phyloP scores from a whole-genome alignment of 2,888 invertebrate genomes.

The Chydorus sphaericus region DNA sequence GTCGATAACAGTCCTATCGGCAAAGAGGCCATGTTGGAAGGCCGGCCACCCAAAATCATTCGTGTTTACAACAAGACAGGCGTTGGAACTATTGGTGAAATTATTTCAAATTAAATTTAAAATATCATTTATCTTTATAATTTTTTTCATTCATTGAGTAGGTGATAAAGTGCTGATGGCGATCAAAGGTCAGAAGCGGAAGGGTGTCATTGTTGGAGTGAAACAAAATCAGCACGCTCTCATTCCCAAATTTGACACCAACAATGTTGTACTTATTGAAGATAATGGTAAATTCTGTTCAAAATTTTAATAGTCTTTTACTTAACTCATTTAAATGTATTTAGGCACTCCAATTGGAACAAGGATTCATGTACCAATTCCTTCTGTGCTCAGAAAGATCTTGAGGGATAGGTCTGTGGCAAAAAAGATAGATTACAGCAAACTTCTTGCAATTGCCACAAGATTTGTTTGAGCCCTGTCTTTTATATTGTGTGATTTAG shows the following conservation, averaged over 20 bases:
- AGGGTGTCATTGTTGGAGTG: conserved; percentile 76
- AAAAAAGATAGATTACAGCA: conserved; percentile 82
- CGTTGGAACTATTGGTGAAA: conserved; percentile 47
- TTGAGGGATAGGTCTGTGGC: conserved; percentile 61
- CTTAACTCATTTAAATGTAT: conserved; percentile 23
- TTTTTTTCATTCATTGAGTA: conserved; percentile 13
- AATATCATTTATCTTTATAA: neutral
- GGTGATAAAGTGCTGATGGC: conserved; percentile 85
- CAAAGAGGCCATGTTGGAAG: conserved; percentile 83
- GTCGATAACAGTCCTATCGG: conserved; percentile 96
- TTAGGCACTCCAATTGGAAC: conserved; percentile 66
- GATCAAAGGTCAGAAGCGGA: conserved; percentile 88
- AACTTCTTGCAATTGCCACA: conserved; percentile 75
- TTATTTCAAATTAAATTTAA: neutral
- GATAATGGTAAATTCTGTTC: conserved; percentile 50
- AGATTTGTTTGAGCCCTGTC: conserved; percentile 65
- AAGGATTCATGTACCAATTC: conserved; percentile 87
- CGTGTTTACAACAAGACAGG: conserved; percentile 77
- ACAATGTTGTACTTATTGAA: conserved; percentile 90
- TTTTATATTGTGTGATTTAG: no score
- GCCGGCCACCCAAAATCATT: conserved; percentile 82
- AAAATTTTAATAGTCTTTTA: neutral
- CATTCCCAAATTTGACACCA: conserved; percentile 82
- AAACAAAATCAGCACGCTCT: conserved; percentile 65
- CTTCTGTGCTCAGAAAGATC: conserved; percentile 69